Conservation (phyloP, 1,140 invertebrate species). For the Brevipalpus yothersi region DNA sequence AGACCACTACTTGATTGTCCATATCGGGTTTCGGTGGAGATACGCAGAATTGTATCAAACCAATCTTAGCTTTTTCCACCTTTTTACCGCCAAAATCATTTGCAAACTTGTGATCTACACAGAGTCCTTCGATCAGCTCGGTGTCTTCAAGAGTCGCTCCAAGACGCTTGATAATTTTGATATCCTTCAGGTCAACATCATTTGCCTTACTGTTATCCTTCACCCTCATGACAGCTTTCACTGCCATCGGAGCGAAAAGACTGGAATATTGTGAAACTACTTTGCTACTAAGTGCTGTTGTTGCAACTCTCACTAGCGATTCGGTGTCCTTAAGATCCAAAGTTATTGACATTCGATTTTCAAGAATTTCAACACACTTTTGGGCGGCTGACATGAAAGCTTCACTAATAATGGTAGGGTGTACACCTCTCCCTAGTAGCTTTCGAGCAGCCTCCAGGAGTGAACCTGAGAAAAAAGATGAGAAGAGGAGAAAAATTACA, state of each 20-base stretch:
- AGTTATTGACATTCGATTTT: constrained; percentile 50
- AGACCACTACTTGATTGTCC: constrained; percentile 89
- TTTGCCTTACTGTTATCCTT: constrained; percentile 30
- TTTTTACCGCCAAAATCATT: constrained; percentile 62
- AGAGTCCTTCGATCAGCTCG: constrained; percentile 76
- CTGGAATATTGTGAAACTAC: constrained; percentile 77
- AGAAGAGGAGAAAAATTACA: not conserved
- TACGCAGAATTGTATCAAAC: constrained; percentile 96
- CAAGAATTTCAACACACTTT: constrained; percentile 60
- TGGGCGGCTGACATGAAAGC: constrained; percentile 72
- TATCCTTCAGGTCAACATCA: constrained; percentile 52
- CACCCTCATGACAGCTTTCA: constrained; percentile 81
- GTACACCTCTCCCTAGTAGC: constrained; percentile 70
- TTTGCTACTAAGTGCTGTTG: constrained; percentile 94
- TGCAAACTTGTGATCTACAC: constrained; percentile 67
- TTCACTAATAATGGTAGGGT: constrained; percentile 90
- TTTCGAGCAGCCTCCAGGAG: constrained; percentile 82
- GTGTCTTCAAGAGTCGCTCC: constrained; percentile 96
- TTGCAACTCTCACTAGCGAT: constrained; percentile 71
- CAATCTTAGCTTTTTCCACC: constrained; percentile 95
- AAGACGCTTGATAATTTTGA: constrained; percentile 84
- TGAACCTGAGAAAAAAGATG: constrained; percentile 21
- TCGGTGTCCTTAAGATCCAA: constrained; percentile 67
- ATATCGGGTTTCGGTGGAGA: constrained; percentile 99
- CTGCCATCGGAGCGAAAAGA: constrained; percentile 79